Evolutionary conservation across 2,797 vertebrate species (phyloP).

Genomic region (Petrocephalus sullivani): DNA sequence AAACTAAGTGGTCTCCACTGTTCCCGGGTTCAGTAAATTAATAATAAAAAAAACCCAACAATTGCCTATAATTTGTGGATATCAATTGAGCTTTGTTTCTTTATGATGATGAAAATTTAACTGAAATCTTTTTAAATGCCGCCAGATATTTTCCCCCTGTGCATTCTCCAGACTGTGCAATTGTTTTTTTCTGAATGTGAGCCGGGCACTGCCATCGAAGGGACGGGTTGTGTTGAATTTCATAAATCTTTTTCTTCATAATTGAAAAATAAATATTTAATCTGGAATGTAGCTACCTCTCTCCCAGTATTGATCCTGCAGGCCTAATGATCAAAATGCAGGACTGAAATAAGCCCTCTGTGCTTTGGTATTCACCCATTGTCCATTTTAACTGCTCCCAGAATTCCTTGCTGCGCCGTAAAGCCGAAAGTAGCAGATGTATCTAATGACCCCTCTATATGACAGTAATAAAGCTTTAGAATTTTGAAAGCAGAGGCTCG

Average conservation of each 20-base stretch:
- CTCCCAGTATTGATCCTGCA: neutral
- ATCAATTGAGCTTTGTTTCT: neutral
- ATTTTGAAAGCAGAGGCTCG: slow-evolving; percentile 16
- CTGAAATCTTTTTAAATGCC: neutral
- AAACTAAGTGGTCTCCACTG: slow-evolving; percentile 4
- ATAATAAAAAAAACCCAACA: slow-evolving; percentile 9
- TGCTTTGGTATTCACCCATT: neutral
- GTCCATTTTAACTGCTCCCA: neutral
- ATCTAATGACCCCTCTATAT: slow-evolving; percentile 27
- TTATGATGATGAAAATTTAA: slow-evolving; percentile 7
- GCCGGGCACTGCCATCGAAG: neutral
- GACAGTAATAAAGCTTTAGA: slow-evolving; percentile 25
- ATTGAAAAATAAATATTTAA: slow-evolving; percentile 20
- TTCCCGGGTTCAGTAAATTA: slow-evolving; percentile 1
- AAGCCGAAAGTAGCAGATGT: slow-evolving; percentile 33
- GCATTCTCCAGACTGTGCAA: neutral
- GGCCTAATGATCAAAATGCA: neutral
- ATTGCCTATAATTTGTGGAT: neutral
- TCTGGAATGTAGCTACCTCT: neutral
- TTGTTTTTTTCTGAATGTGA: neutral
- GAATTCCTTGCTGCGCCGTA: neutral
- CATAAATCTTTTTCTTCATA: neutral
- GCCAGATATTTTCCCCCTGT: neutral
- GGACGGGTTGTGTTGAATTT: neutral
- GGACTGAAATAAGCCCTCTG: neutral